A percentile compares a stretch with the other conserved stretches of the same genome.
Conservation (phyloP, 2,888 invertebrate species). For the Platynereis dumerilii region DNA sequence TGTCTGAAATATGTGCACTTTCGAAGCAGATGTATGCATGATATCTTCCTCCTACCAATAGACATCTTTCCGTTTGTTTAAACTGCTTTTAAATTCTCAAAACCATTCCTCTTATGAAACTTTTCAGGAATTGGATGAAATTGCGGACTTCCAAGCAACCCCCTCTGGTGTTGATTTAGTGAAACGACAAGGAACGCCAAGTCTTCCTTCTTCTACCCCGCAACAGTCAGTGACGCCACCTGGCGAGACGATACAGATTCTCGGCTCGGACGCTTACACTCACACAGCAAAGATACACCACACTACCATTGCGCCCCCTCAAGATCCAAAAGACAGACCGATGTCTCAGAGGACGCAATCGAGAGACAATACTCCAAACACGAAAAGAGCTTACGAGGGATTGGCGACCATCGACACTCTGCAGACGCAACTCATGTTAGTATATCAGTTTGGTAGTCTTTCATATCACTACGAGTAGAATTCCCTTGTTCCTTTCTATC, state of each 20-base stretch:
- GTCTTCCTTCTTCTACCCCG: not conserved
- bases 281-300: slow-evolving; percentile 46
- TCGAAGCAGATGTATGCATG: no score
- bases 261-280: slow-evolving; percentile 58
- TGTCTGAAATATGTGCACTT: no score
- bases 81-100: no score
- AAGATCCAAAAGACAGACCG: not conserved
- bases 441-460: slow-evolving; percentile 18
- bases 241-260: slow-evolving; percentile 46
- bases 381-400: slow-evolving; percentile 55
- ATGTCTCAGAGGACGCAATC: slow-evolving; percentile 5
- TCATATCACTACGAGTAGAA: not conserved
- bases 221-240: not conserved
- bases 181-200: not conserved
- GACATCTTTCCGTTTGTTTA: no score
- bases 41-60: no score
- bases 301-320: slow-evolving; percentile 19
- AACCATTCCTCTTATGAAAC: no score
- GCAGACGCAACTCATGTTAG: slow-evolving; percentile 57
- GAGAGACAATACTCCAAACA: slow-evolving; percentile 24
- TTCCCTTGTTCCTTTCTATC: not conserved
- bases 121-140: no score
- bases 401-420: slow-evolving; percentile 54
- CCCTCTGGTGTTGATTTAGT: not conserved
- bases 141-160: no score